phyloP scores from a whole-genome alignment of 2,888 invertebrate genomes.

The Scelioninae gen. 2 region DNA sequence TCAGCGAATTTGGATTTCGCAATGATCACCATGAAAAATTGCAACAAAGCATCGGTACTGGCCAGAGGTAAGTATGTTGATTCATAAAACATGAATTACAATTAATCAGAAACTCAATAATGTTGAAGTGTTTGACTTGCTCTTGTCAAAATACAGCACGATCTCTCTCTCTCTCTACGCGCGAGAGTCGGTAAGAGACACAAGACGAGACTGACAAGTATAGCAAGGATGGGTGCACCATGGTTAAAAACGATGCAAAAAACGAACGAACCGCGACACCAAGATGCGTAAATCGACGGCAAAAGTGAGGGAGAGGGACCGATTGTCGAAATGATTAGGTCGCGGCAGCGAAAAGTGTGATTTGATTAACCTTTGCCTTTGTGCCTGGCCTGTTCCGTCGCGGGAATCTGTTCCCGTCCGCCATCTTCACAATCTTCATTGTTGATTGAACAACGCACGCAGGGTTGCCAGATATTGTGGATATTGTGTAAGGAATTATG shows the following conservation, averaged over 20 bases:
- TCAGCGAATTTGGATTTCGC: no score
- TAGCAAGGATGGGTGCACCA: conserved; percentile 20
- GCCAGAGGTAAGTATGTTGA: no score
- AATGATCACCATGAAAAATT: no score
- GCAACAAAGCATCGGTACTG: no score
- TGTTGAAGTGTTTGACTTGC: conserved; percentile 10
- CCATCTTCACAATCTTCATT: conserved; percentile 82
- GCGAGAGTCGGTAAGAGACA: conserved; percentile 8
- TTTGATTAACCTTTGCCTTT: conserved; percentile 85
- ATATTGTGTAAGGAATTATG: no score
- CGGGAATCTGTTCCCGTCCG: conserved; percentile 87
- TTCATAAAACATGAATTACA: no score
- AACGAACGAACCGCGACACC: neutral
- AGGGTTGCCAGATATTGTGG: no score
- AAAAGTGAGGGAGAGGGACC: neutral
- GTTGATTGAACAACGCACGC: conserved; percentile 24
- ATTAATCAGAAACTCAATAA: no score
- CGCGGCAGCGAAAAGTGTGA: conserved; percentile 4
- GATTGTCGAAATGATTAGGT: neutral
- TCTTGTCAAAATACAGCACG: conserved; percentile 31
- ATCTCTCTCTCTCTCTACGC: conserved; percentile 4
- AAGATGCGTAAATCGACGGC: neutral
- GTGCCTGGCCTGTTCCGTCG: conserved; percentile 94
- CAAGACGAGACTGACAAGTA: conserved; percentile 1
- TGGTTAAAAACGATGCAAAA: conserved; percentile 12